Percentiles rank a stretch among this genome's conserved stretches.
Evolutionary conservation across 2,888 invertebrate species (phyloP).

Genomic region (Adela reaumurella): DNA sequence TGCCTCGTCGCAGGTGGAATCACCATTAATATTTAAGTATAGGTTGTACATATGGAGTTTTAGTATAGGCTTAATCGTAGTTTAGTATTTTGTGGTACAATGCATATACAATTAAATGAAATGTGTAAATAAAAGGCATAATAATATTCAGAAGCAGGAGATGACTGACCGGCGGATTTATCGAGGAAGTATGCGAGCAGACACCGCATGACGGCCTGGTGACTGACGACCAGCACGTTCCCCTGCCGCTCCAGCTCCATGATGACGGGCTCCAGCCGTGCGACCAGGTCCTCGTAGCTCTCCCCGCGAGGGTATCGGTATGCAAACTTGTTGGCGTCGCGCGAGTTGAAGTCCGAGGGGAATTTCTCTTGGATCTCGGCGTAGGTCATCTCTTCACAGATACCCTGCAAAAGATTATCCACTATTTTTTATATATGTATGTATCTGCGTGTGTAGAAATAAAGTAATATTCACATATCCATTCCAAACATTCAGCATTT

Average conservation of each 20-base stretch:
- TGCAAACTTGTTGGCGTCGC: constrained; percentile 97
- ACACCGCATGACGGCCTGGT: constrained; percentile 95
- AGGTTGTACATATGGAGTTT: too few relatives aligned
- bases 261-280: constrained; percentile 95
- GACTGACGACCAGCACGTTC: constrained; percentile 93
- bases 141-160: too few relatives aligned
- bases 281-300: constrained; percentile 97
- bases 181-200: constrained; percentile 97
- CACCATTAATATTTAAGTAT: too few relatives aligned
- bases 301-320: constrained; percentile 87
- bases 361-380: constrained; percentile 91
- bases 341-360: constrained; percentile 92
- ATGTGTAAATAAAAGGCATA: too few relatives aligned
- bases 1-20: too few relatives aligned
- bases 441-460: too few relatives aligned
- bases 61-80: too few relatives aligned
- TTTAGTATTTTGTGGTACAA: too few relatives aligned
- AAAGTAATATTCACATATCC: too few relatives aligned
- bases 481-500: too few relatives aligned
- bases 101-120: too few relatives aligned
- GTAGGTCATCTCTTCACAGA: constrained; percentile 99
- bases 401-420: constrained; percentile 76
- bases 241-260: constrained; percentile 98
- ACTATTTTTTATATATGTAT: too few relatives aligned
- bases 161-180: constrained; percentile 81